These are phyloP conservation scores for Mystacides longicornis DNA, from an alignment of 2,888 invertebrate genomes.

Conservation along the genomic window DNA sequence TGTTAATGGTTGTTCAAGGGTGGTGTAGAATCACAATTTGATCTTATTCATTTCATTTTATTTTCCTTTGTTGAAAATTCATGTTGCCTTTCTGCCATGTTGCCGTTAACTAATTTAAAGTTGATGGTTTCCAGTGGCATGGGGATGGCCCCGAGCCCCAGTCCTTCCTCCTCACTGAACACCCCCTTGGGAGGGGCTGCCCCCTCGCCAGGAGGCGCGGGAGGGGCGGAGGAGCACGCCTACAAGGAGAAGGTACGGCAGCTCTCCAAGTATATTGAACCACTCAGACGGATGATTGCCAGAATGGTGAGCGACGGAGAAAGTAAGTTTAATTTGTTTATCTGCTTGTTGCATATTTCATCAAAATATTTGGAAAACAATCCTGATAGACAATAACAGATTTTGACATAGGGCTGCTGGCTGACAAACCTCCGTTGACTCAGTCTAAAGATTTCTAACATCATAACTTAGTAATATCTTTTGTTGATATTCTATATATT, in stretches of 20 bases:
- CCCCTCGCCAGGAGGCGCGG: constrained; percentile 30
- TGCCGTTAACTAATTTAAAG: too few relatives aligned
- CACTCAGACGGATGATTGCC: constrained; percentile 83
- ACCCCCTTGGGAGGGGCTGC: constrained; percentile 58
- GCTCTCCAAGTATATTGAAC: constrained; percentile 89
- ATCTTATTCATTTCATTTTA: neutral
- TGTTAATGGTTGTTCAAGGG: too few relatives aligned
- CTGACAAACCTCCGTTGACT: too few relatives aligned
- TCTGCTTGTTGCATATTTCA: neutral
- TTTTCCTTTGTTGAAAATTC: neutral
- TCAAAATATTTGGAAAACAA: too few relatives aligned
- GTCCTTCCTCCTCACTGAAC: constrained; percentile 78
- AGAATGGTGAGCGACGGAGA: constrained; percentile 78
- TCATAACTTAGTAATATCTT: too few relatives aligned
- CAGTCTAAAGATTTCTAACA: too few relatives aligned
- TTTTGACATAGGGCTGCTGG: too few relatives aligned
- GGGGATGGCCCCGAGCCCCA: constrained; percentile 53
- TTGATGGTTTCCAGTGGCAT: constrained; percentile 30
- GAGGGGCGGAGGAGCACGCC: constrained; percentile 69
- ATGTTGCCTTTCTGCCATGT: too few relatives aligned
- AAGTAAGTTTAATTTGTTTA: constrained; percentile 34
- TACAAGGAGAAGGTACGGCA: constrained; percentile 91
- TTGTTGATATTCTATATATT: too few relatives aligned
- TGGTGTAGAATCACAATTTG: too few relatives aligned
- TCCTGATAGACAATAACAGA: too few relatives aligned